phyloP scores from a whole-genome alignment of 2,113 vertebrate genomes.

The Labeo catla region DNA sequence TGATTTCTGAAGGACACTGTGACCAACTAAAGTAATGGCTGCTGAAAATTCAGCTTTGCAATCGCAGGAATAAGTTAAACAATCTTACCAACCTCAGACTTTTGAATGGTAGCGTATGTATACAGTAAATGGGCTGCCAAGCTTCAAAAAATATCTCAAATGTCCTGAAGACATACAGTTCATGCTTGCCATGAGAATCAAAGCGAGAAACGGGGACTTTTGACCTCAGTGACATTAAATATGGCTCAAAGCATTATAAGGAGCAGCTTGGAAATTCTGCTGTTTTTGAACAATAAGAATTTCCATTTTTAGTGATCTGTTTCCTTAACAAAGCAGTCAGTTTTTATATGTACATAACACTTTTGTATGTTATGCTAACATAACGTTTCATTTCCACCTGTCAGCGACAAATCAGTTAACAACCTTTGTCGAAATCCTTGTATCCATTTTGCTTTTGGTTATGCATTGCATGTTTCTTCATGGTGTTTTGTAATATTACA shows the following conservation, averaged over 20 bases:
- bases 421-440: background rate
- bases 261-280: slow-evolving; percentile 22
- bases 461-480: slow-evolving; percentile 59
- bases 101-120: background rate
- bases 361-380: background rate
- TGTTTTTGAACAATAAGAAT: background rate
- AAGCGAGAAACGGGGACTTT: background rate
- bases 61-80: background rate
- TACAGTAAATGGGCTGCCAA: background rate
- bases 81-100: background rate
- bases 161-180: background rate
- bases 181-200: background rate
- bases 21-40: background rate
- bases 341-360: background rate
- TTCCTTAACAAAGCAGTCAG: background rate
- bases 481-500: slow-evolving; percentile 55
- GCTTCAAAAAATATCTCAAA: background rate
- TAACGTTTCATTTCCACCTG: background rate
- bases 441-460: slow-evolving; percentile 26
- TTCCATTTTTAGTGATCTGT: background rate
- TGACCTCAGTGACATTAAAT: background rate
- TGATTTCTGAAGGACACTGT: background rate
- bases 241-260: background rate
- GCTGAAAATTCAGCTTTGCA: background rate
- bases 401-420: background rate